Evolutionary conservation across 2,113 vertebrate species (phyloP).

Genomic region (Erythrocebus patas): DNA sequence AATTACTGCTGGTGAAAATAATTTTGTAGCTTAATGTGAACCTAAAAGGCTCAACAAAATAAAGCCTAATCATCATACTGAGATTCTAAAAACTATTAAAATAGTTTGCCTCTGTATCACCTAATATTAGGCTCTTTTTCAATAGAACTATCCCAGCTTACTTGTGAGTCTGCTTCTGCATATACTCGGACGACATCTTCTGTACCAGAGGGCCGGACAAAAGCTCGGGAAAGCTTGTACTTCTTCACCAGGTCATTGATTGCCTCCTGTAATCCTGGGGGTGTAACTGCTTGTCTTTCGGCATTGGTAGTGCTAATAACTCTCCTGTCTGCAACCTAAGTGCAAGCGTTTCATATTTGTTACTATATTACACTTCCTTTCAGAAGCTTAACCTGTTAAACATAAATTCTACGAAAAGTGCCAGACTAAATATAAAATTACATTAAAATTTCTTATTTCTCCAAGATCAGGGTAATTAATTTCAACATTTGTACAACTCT

Average conservation of each 20-base stretch:
- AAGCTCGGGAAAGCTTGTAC: slow-evolving; percentile 87
- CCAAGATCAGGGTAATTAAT: neutral
- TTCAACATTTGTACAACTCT: neutral
- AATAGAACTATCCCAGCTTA: slow-evolving; percentile 73
- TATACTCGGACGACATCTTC: slow-evolving; percentile 95
- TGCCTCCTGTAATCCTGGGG: slow-evolving; percentile 90
- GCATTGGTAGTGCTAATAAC: slow-evolving; percentile 92
- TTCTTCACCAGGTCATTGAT: slow-evolving; percentile 88
- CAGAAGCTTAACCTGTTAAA: neutral
- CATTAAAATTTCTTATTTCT: neutral
- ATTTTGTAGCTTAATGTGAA: neutral
- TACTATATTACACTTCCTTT: neutral
- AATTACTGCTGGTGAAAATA: neutral
- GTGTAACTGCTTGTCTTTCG: slow-evolving; percentile 88
- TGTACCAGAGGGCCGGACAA: slow-evolving; percentile 96
- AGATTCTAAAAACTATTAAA: neutral
- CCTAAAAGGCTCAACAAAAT: neutral
- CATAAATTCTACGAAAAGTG: neutral
- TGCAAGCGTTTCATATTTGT: neutral
- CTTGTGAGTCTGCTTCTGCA: slow-evolving; percentile 94
- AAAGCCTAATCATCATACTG: neutral
- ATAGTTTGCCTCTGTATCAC: neutral
- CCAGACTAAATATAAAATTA: neutral
- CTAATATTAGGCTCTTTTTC: neutral
- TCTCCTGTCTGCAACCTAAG: slow-evolving; percentile 89